These are phyloP conservation scores for Neoscelio sp. DNA, from an alignment of 2,888 invertebrate genomes.

Conservation along the genomic window DNA sequence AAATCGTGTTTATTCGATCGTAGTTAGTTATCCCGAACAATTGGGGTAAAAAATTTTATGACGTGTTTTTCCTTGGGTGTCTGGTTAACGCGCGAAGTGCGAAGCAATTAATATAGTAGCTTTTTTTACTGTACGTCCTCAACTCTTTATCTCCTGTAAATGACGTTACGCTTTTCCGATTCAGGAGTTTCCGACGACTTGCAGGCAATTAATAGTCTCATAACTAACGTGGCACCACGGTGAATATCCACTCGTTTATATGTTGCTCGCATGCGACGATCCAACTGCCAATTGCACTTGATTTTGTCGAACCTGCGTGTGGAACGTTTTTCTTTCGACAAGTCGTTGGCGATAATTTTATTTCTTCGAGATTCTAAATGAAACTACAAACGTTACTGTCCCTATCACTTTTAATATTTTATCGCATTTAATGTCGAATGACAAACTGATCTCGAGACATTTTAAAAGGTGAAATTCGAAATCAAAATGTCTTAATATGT, in stretches of 20 bases:
- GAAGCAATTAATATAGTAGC: slow-evolving; percentile 12
- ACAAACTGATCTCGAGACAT: too few relatives aligned
- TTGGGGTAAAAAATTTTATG: too few relatives aligned
- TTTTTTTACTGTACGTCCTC: background rate
- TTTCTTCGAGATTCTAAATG: too few relatives aligned
- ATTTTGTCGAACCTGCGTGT: background rate
- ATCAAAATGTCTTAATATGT: too few relatives aligned
- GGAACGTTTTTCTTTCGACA: too few relatives aligned
- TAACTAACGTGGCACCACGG: slow-evolving; percentile 8
- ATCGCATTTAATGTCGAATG: too few relatives aligned
- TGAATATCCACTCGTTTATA: background rate
- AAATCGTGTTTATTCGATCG: too few relatives aligned
- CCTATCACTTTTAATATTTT: too few relatives aligned
- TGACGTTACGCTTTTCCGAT: slow-evolving; percentile 22
- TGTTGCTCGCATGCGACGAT: background rate
- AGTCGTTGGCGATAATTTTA: too few relatives aligned
- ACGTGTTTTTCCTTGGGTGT: background rate
- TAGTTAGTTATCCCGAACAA: too few relatives aligned
- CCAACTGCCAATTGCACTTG: background rate
- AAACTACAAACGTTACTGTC: too few relatives aligned
- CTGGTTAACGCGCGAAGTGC: background rate
- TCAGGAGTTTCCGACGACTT: slow-evolving; percentile 13
- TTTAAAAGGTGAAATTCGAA: too few relatives aligned
- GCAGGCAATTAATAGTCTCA: slow-evolving; percentile 28
- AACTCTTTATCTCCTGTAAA: background rate